phyloP scores from a whole-genome alignment of 2,888 invertebrate species.

The Phymatocera aterrima region DNA sequence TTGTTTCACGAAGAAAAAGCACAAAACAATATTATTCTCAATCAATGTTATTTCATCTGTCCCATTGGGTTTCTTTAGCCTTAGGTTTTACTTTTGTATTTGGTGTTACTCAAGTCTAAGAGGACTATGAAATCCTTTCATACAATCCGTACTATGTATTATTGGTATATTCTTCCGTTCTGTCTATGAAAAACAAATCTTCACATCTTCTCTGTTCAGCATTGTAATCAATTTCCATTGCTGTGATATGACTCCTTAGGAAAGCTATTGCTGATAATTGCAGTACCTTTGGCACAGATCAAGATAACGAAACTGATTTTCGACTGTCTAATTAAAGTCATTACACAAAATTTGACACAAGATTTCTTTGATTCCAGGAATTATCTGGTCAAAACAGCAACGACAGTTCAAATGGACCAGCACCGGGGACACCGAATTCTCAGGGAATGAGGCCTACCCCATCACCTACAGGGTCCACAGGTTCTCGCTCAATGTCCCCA shows the following conservation, averaged over 20 bases:
- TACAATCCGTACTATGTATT: not conserved
- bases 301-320: not conserved
- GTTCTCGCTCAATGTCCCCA: conserved; percentile 98
- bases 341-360: conserved; percentile 28
- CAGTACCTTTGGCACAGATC: not conserved
- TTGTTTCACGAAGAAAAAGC: not conserved
- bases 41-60: not conserved
- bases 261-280: not conserved
- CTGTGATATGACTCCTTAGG: not conserved
- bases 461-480: conserved; percentile 94
- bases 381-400: conserved; percentile 91
- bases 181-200: not conserved
- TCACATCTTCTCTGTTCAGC: too few relatives aligned
- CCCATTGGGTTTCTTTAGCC: not conserved
- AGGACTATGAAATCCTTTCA: not conserved
- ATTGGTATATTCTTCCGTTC: not conserved
- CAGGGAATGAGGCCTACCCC: conserved; percentile 93
- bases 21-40: not conserved
- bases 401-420: conserved; percentile 86
- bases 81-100: not conserved
- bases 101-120: not conserved
- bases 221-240: not conserved
- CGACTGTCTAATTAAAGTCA: not conserved
- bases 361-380: conserved; percentile 80
- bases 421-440: conserved; percentile 83